phyloP scores from a whole-genome alignment of 2,797 vertebrate species.

The Bryconaethiops microstoma region DNA sequence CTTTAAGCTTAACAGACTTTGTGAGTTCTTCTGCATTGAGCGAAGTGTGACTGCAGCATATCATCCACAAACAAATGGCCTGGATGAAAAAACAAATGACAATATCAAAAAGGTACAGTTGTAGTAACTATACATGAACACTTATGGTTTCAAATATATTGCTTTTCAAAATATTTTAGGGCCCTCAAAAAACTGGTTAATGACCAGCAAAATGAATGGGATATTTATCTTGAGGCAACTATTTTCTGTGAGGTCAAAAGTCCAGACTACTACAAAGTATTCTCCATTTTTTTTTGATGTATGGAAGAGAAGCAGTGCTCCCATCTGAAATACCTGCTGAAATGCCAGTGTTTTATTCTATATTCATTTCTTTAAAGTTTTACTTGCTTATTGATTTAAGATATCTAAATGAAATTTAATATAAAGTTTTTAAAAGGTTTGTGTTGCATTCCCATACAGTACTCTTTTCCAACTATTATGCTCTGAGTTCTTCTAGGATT shows the following conservation, averaged over 20 bases:
- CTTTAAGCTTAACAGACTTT: constrained; percentile 42
- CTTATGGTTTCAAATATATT: not conserved
- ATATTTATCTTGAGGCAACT: constrained; percentile 30
- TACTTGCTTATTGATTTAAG: not conserved
- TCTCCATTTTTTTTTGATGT: constrained; percentile 1
- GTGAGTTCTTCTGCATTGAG: constrained; percentile 24
- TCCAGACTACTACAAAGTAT: constrained; percentile 18
- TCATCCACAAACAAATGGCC: constrained; percentile 37
- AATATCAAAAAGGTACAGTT: not conserved
- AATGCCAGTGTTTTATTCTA: constrained; percentile 1
- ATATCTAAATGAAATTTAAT: not conserved
- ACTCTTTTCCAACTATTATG: not conserved
- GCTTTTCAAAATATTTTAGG: constrained; percentile 9
- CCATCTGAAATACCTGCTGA: constrained; percentile 23
- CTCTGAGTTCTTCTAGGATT: not conserved
- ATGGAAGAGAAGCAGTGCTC: constrained; percentile 26
- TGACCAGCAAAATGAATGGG: constrained; percentile 22
- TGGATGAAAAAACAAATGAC: constrained; percentile 33
- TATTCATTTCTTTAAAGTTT: not conserved
- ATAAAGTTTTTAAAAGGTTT: not conserved
- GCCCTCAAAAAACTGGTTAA: constrained; percentile 34
- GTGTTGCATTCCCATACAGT: not conserved
- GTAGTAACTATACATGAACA: not conserved
- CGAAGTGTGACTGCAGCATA: constrained; percentile 38
- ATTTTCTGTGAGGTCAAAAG: constrained; percentile 28